Percentiles rank a stretch among this genome's conserved stretches.
phyloP scores from a whole-genome alignment of 2,797 vertebrate species.

The Gymnothorax reevesii region DNA sequence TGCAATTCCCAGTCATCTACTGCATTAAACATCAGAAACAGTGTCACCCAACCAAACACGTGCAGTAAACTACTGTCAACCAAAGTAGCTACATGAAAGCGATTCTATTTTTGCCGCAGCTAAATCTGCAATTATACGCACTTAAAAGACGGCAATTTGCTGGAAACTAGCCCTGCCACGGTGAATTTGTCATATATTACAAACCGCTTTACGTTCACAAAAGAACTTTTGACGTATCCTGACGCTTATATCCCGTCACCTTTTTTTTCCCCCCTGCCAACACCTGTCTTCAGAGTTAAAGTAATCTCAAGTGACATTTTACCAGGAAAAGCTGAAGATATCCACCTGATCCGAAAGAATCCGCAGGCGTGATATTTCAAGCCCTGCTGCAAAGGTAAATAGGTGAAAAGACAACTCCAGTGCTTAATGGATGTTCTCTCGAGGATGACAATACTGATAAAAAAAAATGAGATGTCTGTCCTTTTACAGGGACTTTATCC shows the following conservation, averaged over 20 bases:
- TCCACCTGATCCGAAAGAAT: conserved; percentile 18
- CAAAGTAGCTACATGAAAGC: conserved; percentile 23
- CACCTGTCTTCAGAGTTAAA: conserved; percentile 22
- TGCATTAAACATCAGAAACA: conserved; percentile 12
- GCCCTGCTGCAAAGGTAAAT: background rate
- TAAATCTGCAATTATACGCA: conserved; percentile 33
- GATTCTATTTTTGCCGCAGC: conserved; percentile 23
- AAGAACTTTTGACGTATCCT: conserved; percentile 27
- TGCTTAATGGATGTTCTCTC: conserved; percentile 6
- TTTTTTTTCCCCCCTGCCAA: background rate
- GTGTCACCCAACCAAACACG: conserved; percentile 9
- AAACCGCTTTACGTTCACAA: conserved; percentile 13
- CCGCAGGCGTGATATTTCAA: conserved; percentile 24
- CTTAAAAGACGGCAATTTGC: conserved; percentile 29
- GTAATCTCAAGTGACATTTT: conserved; percentile 31
- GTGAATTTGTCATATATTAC: conserved; percentile 29
- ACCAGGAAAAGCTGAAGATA: conserved; percentile 6
- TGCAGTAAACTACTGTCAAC: conserved; percentile 23
- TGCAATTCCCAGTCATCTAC: conserved; percentile 4
- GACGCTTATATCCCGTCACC: background rate
- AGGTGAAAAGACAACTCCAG: background rate
- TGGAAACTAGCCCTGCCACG: conserved; percentile 29
- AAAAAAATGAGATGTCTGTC: background rate
- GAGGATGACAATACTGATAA: background rate
- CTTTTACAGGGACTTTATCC: background rate